phyloP scores from a whole-genome alignment of 37 sponge, comb jelly and placozoan species.

The Oopsacas minuta region DNA sequence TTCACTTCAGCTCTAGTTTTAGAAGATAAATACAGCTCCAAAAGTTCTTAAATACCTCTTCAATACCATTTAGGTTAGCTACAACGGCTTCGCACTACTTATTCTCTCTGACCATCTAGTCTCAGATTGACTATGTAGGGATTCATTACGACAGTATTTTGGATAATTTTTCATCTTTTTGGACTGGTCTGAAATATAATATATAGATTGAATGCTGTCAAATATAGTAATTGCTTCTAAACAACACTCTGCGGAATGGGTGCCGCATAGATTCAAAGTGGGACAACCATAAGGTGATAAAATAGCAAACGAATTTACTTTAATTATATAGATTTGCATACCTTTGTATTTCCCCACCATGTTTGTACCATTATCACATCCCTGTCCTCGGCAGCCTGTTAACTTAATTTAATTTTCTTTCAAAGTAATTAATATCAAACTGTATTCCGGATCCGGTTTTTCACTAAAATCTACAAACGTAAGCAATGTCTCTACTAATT shows the following conservation, averaged over 20 bases:
- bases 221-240: neutral
- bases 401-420: neutral
- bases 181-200: neutral
- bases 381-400: neutral
- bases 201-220: neutral
- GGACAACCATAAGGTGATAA: neutral
- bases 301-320: neutral
- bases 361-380: neutral
- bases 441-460: neutral
- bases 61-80: no score
- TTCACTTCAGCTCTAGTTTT: no score
- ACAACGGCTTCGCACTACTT: no score
- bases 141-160: neutral
- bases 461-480: slow-evolving; percentile 2
- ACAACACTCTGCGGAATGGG: neutral
- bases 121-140: slow-evolving; percentile 9
- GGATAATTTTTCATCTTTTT: slow-evolving; percentile 3
- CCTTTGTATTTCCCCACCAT: slow-evolving; percentile 12
- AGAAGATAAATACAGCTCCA: no score
- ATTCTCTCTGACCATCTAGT: slow-evolving; percentile 12
- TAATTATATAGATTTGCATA: neutral
- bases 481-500: neutral
- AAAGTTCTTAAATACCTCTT: no score
- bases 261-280: slow-evolving; percentile 1
- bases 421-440: neutral